Base-by-base conservation (phyloP, 2,113 vertebrate genomes). In the Cyanoderma ruficeps region DNA sequence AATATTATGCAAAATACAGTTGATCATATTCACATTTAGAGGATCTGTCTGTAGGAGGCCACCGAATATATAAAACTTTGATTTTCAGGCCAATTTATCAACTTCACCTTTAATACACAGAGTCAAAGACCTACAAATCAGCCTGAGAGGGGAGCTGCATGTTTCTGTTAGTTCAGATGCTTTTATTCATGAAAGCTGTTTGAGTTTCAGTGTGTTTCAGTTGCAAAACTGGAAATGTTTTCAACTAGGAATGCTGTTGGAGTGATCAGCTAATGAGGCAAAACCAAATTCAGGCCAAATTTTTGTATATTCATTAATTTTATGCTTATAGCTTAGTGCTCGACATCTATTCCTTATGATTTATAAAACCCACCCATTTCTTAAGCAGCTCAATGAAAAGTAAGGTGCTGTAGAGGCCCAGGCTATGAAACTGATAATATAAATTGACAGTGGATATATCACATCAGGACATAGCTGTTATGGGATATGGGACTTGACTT, bases 281-380 rank as follows among this genome's bases (percentile, higher is more conserved):
- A 76, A 94, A 76, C 55, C 11, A 78, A 94, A 91, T 64, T 83
- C 67, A 72, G 31, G 67, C 44, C 57, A 68, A 61, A 57, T 83
- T 85, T 93, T 84, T 61, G 16, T 83, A 23, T 67, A 65, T 94
- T 72, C 37, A 69, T 85, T 91, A 87, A 72, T 85, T 96, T 94
- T 85, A 55, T 82, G 31, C 44, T 72, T 78, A 25, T 37, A 80
- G 61, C 67, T 79, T 55, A 57, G 52, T 52, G n/a, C 28, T 60
- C 21, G 42, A 10, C 21, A 49, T 64, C 23, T 91, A 49, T 75
- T 96, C n/a, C 30, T 60, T 60, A 68, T 64, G 72, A 68, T 87
- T 82, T 93, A 60, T 94, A 79, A 82, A 91, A 84, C 27, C 28
- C 84, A 60, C 28, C 5, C 19, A 4, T 87, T 77, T 83, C 23